Base-by-base conservation (phyloP, 2,113 vertebrate species). In the Phalacrocorax carbo region DNA sequence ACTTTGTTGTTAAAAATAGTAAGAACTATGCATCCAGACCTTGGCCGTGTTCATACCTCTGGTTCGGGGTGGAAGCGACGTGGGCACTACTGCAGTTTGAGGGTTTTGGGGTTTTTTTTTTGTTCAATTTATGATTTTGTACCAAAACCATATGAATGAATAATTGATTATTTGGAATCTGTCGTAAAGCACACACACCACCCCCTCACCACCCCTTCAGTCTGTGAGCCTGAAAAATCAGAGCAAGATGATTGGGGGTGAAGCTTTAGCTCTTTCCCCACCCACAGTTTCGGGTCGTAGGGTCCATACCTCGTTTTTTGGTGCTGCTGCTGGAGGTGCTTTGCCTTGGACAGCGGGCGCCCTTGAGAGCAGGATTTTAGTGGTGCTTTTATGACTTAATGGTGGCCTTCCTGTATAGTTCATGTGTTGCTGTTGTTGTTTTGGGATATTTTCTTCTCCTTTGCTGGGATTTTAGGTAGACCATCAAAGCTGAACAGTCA, bases 231-330 rank as follows among this genome's bases (percentile, higher is more conserved):
- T 52, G 54, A 55, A 48, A 90, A 83, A n/a, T 21, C 44, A n/a
- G 42, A 48, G 34, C 21, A 15, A 58, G 86, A 14, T 0, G 0
- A 6, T 1, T 26, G 71, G n/a, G 49, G 44, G 17, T n/a, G 38
- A 57, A 55, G 78, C 64, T 68, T 71, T 49, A 54, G 57, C 9
- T 65, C 78, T 83, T 58, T 7, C 6, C 46, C 34, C 29, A 3
- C 30, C 38, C 10, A 4, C 4, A 21, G 58, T 7, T 58, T 65
- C 10, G 52, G 54, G 20, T n/a, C 23, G 3, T 6, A 8, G 61
- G 58, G 22, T 19, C 55, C 0, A 0, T 36, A 32, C 17, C 40
- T 49, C 5, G 0, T 19, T 57, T 83, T n/a, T 30, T 1, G 1
- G 46, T 16, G 55, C 77, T 79, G 65, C 55, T 54, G 70, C 60